Conservation (phyloP, 2,797 vertebrate genomes). For the Pantherophis alleghaniensis region DNA sequence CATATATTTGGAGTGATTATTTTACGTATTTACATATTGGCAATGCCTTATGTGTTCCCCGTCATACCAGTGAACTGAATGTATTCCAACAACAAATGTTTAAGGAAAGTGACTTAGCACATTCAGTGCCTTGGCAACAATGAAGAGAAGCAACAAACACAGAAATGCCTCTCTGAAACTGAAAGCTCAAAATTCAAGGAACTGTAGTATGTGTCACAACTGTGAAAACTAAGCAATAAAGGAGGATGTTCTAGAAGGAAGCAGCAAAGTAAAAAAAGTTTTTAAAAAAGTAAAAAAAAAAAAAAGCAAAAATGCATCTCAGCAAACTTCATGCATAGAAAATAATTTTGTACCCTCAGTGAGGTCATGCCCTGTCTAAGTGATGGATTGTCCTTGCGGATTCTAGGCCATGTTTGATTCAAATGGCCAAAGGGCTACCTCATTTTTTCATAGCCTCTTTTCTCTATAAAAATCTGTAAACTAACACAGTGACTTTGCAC, state of each 20-base stretch:
- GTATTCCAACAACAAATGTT: not conserved
- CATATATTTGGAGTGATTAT: not conserved
- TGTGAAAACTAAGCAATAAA: not conserved
- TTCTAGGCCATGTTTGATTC: not conserved
- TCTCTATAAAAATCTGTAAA: not conserved
- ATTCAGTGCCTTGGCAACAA: not conserved
- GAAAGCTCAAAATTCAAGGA: not conserved
- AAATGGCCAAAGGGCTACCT: not conserved
- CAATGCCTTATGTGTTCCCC: not conserved
- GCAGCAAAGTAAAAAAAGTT: not conserved
- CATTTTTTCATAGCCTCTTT: not conserved
- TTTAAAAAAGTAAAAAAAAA: not conserved
- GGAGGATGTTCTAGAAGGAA: constrained; percentile 4
- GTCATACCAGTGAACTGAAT: not conserved
- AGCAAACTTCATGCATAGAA: not conserved
- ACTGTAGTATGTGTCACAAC: not conserved
- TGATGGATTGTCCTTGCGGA: not conserved
- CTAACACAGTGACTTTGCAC: not conserved
- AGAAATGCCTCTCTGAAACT: not conserved
- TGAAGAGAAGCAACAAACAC: not conserved
- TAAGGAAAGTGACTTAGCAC: not conserved
- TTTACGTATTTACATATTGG: not conserved
- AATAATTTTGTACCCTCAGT: not conserved
- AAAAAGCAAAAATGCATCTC: not conserved
- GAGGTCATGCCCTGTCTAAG: not conserved